These are phyloP conservation scores for Apodemia duryi DNA, from an alignment of 2,888 invertebrate species.

Conservation along the genomic window DNA sequence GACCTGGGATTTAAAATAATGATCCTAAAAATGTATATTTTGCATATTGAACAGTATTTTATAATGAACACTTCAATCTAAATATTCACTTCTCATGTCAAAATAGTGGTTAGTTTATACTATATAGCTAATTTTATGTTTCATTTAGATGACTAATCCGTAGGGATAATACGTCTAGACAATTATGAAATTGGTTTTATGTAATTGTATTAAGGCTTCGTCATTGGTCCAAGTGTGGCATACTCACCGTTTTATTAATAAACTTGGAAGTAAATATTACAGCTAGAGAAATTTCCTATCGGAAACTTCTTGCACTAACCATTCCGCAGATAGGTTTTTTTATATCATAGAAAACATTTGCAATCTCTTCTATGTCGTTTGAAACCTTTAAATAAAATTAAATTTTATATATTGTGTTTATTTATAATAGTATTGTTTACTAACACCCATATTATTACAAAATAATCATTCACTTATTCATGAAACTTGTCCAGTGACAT, in stretches of 20 bases:
- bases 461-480: too few species aligned
- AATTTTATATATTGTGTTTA: too few species aligned
- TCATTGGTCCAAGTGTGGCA: slow-evolving; percentile 3
- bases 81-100: not conserved
- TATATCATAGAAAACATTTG: too few species aligned
- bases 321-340: too few species aligned
- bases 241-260: not conserved
- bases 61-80: not conserved
- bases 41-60: not conserved
- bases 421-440: too few species aligned
- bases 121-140: slow-evolving; percentile 3
- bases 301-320: too few species aligned
- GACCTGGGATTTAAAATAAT: too few species aligned
- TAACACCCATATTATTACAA: too few species aligned
- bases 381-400: too few species aligned
- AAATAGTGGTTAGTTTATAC: slow-evolving; percentile 4
- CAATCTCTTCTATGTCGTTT: too few species aligned
- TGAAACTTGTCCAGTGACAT: too few species aligned
- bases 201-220: slow-evolving; percentile 1
- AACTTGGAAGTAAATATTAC: not conserved
- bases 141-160: slow-evolving; percentile 6
- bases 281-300: not conserved
- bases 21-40: not conserved
- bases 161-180: slow-evolving; percentile 5
- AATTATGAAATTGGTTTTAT: slow-evolving; percentile 3